These are phyloP conservation scores for Bimastos eiseni DNA, from an alignment of 2,888 invertebrate species.

Conservation along the genomic window DNA sequence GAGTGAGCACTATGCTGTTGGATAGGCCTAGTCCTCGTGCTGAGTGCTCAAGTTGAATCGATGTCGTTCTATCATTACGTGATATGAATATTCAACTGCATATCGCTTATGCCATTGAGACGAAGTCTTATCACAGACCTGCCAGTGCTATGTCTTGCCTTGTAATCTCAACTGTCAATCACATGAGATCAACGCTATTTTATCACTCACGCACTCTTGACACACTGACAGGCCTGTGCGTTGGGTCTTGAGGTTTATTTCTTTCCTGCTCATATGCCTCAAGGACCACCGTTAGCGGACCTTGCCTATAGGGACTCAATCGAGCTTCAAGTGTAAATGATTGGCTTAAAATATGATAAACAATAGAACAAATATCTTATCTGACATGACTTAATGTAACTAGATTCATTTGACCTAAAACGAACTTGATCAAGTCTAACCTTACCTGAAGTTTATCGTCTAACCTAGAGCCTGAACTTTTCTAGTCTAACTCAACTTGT, in stretches of 20 bases:
- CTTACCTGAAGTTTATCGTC: background rate
- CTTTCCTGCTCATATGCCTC: background rate
- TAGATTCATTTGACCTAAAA: background rate
- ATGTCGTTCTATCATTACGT: background rate
- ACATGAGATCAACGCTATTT: background rate
- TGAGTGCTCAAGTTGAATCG: background rate
- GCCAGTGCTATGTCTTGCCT: background rate
- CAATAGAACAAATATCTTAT: background rate
- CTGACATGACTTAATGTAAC: background rate
- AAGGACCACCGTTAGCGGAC: background rate
- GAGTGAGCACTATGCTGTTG: too few species aligned
- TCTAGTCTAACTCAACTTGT: too few species aligned
- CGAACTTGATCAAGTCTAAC: background rate
- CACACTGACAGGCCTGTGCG: background rate
- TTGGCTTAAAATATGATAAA: background rate
- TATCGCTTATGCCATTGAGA: background rate
- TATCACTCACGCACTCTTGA: background rate
- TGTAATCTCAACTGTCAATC: background rate
- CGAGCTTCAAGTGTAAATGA: background rate
- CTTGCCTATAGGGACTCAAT: background rate
- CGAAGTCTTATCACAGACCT: background rate
- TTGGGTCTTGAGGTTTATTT: background rate
- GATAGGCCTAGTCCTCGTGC: too few species aligned
- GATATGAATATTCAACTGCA: background rate
- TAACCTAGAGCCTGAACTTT: too few species aligned